Conservation (phyloP, 2,797 vertebrate species). For the Liparis tanakae region DNA sequence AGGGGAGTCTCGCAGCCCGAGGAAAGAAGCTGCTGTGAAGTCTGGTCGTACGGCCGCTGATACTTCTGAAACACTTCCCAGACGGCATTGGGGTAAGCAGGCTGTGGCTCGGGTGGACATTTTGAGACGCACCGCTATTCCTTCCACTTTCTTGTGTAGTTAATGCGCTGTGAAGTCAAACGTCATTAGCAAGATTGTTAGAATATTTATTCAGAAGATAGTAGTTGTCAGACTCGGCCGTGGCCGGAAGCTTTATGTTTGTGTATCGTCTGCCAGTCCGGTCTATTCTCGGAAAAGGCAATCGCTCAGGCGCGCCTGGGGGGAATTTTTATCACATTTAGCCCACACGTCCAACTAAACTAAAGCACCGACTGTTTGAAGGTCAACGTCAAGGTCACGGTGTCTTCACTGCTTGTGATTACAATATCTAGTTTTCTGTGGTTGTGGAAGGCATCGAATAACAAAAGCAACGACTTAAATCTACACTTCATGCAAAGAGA, state of each 20-base stretch:
- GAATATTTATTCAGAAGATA: not conserved
- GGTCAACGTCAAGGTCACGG: not conserved
- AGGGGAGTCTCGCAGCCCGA: not conserved
- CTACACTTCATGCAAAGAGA: not conserved
- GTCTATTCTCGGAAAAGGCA: not conserved
- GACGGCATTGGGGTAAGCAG: too few relatives aligned
- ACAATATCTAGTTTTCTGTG: not conserved
- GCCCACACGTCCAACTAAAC: not conserved
- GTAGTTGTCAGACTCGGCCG: not conserved
- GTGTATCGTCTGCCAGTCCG: too few relatives aligned
- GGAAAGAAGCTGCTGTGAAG: not conserved
- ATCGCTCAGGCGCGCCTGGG: not conserved
- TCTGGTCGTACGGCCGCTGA: not conserved
- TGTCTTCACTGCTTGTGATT: not conserved
- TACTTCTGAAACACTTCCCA: too few relatives aligned
- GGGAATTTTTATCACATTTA: not conserved
- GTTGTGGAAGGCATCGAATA: not conserved
- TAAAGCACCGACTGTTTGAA: not conserved
- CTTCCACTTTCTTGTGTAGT: not conserved
- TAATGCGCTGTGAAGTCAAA: conserved; percentile 5
- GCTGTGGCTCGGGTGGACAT: too few relatives aligned
- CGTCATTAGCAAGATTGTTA: not conserved
- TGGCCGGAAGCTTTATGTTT: too few relatives aligned
- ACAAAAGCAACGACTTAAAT: not conserved
- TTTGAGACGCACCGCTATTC: too few relatives aligned